Base-by-base conservation (phyloP, 1,140 invertebrate species). In the Anagrus nilaparvatae region DNA sequence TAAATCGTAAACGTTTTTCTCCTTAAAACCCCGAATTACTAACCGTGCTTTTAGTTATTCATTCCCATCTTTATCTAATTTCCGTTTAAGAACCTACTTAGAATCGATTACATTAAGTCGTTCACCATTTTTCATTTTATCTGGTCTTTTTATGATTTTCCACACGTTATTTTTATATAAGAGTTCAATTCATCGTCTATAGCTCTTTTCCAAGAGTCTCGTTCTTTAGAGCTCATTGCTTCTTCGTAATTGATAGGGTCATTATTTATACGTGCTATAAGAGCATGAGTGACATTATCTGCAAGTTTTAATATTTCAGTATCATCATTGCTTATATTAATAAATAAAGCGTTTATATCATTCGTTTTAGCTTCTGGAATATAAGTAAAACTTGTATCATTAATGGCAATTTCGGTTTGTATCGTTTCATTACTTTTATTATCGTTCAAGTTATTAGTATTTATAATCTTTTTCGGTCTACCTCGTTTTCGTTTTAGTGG, bases 191-290 rank as follows among this genome's bases (percentile, higher is more conserved):
- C 42, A 32, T 38, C 30, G 17, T 48, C 38, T 23, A 48, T 40
- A 14, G 47, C 43, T 30, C 33, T 1, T 49, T 61, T 61, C 29
- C 35, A 45, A 4, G n/a, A 3, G 4, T 14, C 3, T 3, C 13
- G 9, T 8, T 37, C 35, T 14, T 5, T 10, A 5, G 35, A 37
- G 18, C 30, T 16, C 16, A 29, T 39, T 12, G 24, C 37, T 9
- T 39, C 16, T 19, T 39, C 20, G 21, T 18, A 39, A 5, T 5
- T 28, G 20, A 13, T n/a, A 16, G 25, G 16, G 8, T 29, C 25
- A 17, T 7, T 27, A 25, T 39, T 29, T 5, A 29, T 29, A 24
- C 12, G 5, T 19, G n/a, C 16, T 16, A 14, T n/a, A 7, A 21
- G 19, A 14, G 30, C 4, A 32, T 32, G 16, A 32, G 46, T n/a